phyloP scores from a whole-genome alignment of 1,140 invertebrate genomes.

The Cylas formicarius region DNA sequence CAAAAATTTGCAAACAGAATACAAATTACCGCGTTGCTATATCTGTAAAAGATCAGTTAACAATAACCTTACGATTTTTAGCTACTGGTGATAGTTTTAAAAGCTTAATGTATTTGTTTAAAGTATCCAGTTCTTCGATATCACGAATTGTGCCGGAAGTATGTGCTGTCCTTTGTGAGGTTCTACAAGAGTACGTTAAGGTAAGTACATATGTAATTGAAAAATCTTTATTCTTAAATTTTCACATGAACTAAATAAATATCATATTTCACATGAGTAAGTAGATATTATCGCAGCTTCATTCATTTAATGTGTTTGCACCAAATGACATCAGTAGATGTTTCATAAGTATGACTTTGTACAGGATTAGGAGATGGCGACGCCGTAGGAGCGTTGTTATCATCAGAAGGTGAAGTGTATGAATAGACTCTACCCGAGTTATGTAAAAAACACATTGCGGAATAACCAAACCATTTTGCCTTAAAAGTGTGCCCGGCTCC shows the following conservation, averaged over 20 bases:
- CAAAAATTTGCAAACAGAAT: constrained; percentile 3
- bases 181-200: constrained; percentile 3
- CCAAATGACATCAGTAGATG: too few relatives aligned
- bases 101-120: constrained; percentile 7
- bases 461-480: constrained; percentile 12
- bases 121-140: constrained; percentile 6
- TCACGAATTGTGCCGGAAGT: constrained; percentile 3
- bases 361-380: too few relatives aligned
- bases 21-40: constrained; percentile 2
- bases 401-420: not conserved
- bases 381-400: too few relatives aligned
- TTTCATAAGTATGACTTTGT: too few relatives aligned
- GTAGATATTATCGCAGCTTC: constrained; percentile 2
- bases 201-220: constrained; percentile 1
- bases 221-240: not conserved
- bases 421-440: not conserved
- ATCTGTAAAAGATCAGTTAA: constrained; percentile 1
- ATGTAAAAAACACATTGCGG: constrained; percentile 9
- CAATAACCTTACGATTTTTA: constrained; percentile 9
- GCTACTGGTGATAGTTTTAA: too few relatives aligned
- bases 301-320: too few relatives aligned
- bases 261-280: constrained; percentile 2
- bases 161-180: not conserved
- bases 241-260: constrained; percentile 4
- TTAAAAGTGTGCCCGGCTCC: constrained; percentile 12